Percentiles rank a stretch among this genome's conserved stretches.
Conservation (phyloP, 2,888 invertebrate genomes). For the Ormyrus labotus region DNA sequence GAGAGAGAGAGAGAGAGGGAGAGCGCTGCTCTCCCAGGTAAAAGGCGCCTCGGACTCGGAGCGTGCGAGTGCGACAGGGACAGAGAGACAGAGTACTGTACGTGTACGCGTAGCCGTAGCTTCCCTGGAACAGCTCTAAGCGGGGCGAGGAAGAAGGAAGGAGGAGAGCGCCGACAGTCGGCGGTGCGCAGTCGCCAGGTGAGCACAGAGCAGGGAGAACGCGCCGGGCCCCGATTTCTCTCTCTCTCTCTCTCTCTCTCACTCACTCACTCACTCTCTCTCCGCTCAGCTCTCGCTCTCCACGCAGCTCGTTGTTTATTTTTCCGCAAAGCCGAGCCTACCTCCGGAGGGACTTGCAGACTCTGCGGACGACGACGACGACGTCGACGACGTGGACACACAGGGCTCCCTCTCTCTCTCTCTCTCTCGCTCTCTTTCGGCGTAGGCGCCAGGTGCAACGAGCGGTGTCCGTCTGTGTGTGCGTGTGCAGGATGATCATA, state of each 20-base stretch:
- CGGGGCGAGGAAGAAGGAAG: slow-evolving; percentile 26
- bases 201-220: slow-evolving; percentile 60
- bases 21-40: slow-evolving; percentile 20
- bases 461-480: slow-evolving; percentile 40
- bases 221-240: slow-evolving; percentile 22
- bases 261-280: slow-evolving; percentile 22
- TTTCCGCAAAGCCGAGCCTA: slow-evolving; percentile 16
- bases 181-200: slow-evolving; percentile 74
- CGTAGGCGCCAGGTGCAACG: no score
- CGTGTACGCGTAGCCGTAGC: slow-evolving; percentile 28
- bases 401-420: no score
- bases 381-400: background rate
- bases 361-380: background rate
- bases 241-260: slow-evolving; percentile 19
- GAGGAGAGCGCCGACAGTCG: slow-evolving; percentile 57
- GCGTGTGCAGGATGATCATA: slow-evolving; percentile 53
- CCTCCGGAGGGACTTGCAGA: slow-evolving; percentile 14
- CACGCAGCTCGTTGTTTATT: slow-evolving; percentile 14
- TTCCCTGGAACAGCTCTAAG: slow-evolving; percentile 9
- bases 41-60: background rate
- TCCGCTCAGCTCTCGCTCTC: slow-evolving; percentile 2
- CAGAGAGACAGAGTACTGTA: slow-evolving; percentile 42
- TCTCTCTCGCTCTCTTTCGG: no score
- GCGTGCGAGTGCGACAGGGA: slow-evolving; percentile 52
- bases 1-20: background rate